Evolutionary conservation across 64 coral and sea anemone genomes (phyloP), one percentile per base, ranked within the genome.

Genomic region (Montipora efflorescens): DNA sequence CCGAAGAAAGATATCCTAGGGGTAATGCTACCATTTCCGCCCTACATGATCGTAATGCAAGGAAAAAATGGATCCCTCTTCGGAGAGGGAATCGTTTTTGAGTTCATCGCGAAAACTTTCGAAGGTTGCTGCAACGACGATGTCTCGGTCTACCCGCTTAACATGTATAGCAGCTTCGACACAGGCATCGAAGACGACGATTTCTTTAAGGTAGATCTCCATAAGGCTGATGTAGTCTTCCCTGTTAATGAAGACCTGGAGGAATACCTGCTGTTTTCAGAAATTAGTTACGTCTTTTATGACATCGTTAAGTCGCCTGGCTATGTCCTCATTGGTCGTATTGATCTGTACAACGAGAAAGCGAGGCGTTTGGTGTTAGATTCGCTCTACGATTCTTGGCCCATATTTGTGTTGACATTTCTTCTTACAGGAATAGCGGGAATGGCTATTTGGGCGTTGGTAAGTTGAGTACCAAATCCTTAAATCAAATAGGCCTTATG

Each of bases 361-460:
- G 70, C 53, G 1, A 92, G 9, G 70, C n/a, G 18, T 59, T 48
- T 83, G 49, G 81, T 92, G 50, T 58, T 92, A 7, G 0, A 64
- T 4, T 44, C 78, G 0, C 68, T 92, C 7, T 84, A 75, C 16
- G 71, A 93, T 58, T 87, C 82, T 3, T 93, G 91, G 91, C 91
- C 91, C 36, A 87, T 79, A 49, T 93, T 93, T 66, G 59, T 8
- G 1, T 36, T 87, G 53, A 93, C 62, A 16, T 80, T 93, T 25
- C 55, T 93, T 18, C 71, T 87, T 0, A 73, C 91, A 8, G 91
- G 82, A 77, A 51, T 93, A 16, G 83, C 91, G 52, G 91, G 91
- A 11, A 73, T 93, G 43, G 79, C 44, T 36, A 87, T 93, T 7
- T 93, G 91, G 91, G 61, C 84, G 13, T 50, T 93, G 91, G 91